Evolutionary conservation across 2,113 vertebrate genomes (phyloP), one percentile per base, ranked within the genome.

Genomic region (Brienomyrus longianalis): DNA sequence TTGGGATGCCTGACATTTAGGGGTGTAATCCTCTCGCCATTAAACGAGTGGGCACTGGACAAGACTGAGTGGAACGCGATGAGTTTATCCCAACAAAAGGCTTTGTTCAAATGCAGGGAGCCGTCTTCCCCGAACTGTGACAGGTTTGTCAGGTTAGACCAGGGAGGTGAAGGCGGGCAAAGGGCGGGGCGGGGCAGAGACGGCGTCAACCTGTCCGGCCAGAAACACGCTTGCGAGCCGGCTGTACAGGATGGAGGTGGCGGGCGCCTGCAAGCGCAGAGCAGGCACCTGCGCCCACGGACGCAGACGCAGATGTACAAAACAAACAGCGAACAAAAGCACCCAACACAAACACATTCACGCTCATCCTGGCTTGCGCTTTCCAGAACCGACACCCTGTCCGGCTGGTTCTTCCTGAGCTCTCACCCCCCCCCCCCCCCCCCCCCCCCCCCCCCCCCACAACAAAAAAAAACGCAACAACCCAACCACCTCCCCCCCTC

Each of bases 141-240:
- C 96, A 94, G 92, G 96, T 96, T 90, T 2, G 84, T 93, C 96
- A 94, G 94, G 96, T 96, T 95, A 91, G 92, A 92, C 95, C 92
- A 95, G 96, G 93, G 91, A 93, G 92, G 80, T 17, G n/a, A 86
- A 74, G 15, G 48, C 83, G 62, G 47, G 43, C 3, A 77, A 70
- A 56, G 74, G 89, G 83, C 83, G 5, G 66, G 91, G 90, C 92
- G 93, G 90, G 56, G 23, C 56, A 93, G 93, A 94, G 92, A 92
- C 62, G 91, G 93, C 89, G 88, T 91, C 88, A 94, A 91, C 90
- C 88, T 91, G 88, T 92, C 92, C 50, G 31, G 52, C 89, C 89
- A 47, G 77, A 90, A 93, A 90, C 91, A 89, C 92, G 92, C 92
- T 84, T 17, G 83, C 3, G 19, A 84, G 39, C 45, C 83, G 39